Conservation (phyloP, 2,113 vertebrate species). For the Chroicocephalus ridibundus region DNA sequence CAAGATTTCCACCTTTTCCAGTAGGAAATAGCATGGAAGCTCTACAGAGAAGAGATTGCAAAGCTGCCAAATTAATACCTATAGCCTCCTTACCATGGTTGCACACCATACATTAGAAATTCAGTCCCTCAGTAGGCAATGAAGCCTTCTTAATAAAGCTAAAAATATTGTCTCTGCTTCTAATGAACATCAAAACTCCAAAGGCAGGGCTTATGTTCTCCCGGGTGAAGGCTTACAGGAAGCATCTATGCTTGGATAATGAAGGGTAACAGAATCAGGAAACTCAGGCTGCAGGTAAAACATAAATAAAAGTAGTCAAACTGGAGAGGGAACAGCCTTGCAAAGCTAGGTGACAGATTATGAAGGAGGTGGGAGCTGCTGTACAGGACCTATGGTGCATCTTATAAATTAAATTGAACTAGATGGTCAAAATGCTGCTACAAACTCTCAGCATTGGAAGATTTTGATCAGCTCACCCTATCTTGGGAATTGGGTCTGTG, state of each 20-base stretch:
- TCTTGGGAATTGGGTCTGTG: not conserved
- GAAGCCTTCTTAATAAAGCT: not conserved
- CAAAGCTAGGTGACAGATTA: not conserved
- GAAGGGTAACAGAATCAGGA: not conserved
- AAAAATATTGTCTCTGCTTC: not conserved
- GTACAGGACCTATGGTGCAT: fast-evolving
- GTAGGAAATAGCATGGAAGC: not conserved
- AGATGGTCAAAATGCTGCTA: not conserved
- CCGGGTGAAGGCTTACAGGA: not conserved
- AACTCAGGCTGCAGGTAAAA: not conserved
- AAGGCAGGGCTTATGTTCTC: not conserved
- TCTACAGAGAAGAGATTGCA: not conserved
- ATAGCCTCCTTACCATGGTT: not conserved
- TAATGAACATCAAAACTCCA: not conserved
- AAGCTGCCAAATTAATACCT: not conserved
- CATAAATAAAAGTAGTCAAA: not conserved
- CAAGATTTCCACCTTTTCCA: not conserved
- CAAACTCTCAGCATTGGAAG: not conserved
- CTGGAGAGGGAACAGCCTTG: not conserved
- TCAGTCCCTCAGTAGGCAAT: not conserved
- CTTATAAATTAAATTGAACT: not conserved
- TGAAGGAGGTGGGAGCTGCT: not conserved
- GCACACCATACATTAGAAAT: not conserved
- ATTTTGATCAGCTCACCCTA: not conserved
- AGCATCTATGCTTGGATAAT: not conserved